phyloP scores from a whole-genome alignment of 2,888 invertebrate species.

The Julus scanicus region DNA sequence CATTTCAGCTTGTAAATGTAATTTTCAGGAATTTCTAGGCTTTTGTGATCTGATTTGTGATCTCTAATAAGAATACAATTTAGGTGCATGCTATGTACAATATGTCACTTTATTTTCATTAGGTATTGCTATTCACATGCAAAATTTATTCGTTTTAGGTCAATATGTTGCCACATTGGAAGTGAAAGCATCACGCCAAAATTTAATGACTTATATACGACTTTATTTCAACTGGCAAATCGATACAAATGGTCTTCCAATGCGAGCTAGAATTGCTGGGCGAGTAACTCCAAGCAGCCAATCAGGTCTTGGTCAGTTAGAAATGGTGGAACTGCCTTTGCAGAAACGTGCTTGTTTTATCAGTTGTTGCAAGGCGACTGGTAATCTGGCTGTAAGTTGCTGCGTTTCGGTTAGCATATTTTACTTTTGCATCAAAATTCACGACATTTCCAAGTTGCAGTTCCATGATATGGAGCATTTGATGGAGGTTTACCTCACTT shows the following conservation, averaged over 20 bases:
- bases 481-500: slow-evolving; percentile 74
- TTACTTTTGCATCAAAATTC: slow-evolving; percentile 74
- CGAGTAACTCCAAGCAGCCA: slow-evolving; percentile 78
- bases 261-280: slow-evolving; percentile 79
- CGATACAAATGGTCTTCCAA: slow-evolving; percentile 67
- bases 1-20: no score
- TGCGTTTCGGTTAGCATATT: slow-evolving; percentile 70
- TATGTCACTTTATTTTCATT: no score
- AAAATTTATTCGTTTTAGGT: slow-evolving; percentile 65
- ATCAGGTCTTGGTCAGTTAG: slow-evolving; percentile 71
- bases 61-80: no score
- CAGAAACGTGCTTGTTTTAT: slow-evolving; percentile 70
- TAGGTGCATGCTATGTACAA: no score
- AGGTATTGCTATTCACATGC: no score
- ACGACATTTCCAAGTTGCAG: slow-evolving; percentile 75
- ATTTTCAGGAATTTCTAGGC: no score
- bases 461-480: slow-evolving; percentile 79
- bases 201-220: slow-evolving; percentile 71
- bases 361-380: slow-evolving; percentile 63
- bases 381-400: slow-evolving; percentile 67
- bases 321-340: slow-evolving; percentile 80
- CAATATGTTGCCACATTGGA: slow-evolving; percentile 77
- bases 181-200: slow-evolving; percentile 69
- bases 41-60: no score
- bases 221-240: slow-evolving; percentile 81